Evolutionary conservation across 1,140 invertebrate genomes (phyloP).

Genomic region (Drosophila elegans): DNA sequence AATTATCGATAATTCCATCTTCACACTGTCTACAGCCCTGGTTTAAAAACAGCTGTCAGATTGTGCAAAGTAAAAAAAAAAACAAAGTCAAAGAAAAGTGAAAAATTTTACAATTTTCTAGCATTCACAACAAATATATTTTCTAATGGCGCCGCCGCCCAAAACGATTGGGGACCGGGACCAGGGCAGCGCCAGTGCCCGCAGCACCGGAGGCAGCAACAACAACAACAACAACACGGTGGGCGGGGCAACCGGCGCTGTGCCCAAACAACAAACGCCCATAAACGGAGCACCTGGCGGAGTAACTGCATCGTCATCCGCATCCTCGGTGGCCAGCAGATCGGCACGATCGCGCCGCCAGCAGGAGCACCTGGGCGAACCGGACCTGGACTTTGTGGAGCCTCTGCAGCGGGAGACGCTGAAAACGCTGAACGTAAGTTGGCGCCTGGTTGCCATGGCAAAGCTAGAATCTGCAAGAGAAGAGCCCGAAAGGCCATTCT

Average conservation of each 20-base stretch:
- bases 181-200: conserved; percentile 37
- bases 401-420: conserved; percentile 55
- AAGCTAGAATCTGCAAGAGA: conserved; percentile 6
- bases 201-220: conserved; percentile 25
- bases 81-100: conserved; percentile 22
- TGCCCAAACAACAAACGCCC: conserved; percentile 53
- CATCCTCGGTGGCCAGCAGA: conserved; percentile 19
- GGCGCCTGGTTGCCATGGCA: conserved; percentile 51
- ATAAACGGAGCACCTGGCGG: conserved; percentile 12
- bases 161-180: conserved; percentile 56
- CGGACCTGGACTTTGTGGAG: conserved; percentile 63
- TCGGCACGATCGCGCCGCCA: conserved; percentile 44
- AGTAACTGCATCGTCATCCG: conserved; percentile 29
- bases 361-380: conserved; percentile 61
- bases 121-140: conserved; percentile 28
- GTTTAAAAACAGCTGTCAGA: conserved; percentile 24
- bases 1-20: no score
- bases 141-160: conserved; percentile 60
- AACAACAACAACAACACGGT: conserved; percentile 29
- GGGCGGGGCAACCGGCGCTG: conserved; percentile 47
- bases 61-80: conserved; percentile 26
- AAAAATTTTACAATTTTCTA: conserved; percentile 7
- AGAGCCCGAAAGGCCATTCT: conserved; percentile 6
- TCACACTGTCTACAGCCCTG: not conserved
- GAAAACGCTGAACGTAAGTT: conserved; percentile 73